Percentiles rank a stretch among this genome's conserved stretches.
Evolutionary conservation across 2,888 invertebrate genomes (phyloP).

Genomic region (Eurois occulta): DNA sequence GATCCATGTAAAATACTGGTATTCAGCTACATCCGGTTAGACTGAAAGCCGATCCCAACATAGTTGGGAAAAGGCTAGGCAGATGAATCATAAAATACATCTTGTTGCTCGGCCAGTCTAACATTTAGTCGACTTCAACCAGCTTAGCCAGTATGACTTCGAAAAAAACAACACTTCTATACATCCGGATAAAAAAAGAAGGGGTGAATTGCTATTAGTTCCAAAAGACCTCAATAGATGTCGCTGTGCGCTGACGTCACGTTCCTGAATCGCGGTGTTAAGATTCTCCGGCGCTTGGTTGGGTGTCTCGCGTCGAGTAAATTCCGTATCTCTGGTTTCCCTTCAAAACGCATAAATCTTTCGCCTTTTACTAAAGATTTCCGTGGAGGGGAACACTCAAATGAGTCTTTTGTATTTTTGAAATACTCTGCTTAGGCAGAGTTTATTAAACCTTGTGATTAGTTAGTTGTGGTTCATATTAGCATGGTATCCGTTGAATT

Average conservation of each 20-base stretch:
- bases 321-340: slow-evolving; percentile 89
- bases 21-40: too few relatives aligned
- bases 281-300: slow-evolving; percentile 34
- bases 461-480: too few relatives aligned
- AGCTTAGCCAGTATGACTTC: background rate
- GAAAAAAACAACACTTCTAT: background rate
- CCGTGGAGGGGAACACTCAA: slow-evolving; percentile 93
- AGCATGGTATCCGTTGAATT: too few relatives aligned
- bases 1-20: too few relatives aligned
- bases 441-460: slow-evolving; percentile 11
- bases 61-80: too few relatives aligned
- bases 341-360: slow-evolving; percentile 93
- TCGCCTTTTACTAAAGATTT: slow-evolving; percentile 95
- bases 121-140: background rate
- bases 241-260: background rate
- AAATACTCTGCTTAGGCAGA: slow-evolving; percentile 29
- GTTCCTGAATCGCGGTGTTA: slow-evolving; percentile 36
- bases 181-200: background rate
- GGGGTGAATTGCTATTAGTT: background rate
- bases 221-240: slow-evolving; percentile 10
- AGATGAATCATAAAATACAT: too few relatives aligned
- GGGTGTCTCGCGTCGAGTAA: background rate
- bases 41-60: too few relatives aligned
- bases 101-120: background rate
- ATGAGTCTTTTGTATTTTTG: slow-evolving; percentile 90